Evolutionary conservation across 2,888 invertebrate species (phyloP).

Genomic region (Odontocerum albicorne): DNA sequence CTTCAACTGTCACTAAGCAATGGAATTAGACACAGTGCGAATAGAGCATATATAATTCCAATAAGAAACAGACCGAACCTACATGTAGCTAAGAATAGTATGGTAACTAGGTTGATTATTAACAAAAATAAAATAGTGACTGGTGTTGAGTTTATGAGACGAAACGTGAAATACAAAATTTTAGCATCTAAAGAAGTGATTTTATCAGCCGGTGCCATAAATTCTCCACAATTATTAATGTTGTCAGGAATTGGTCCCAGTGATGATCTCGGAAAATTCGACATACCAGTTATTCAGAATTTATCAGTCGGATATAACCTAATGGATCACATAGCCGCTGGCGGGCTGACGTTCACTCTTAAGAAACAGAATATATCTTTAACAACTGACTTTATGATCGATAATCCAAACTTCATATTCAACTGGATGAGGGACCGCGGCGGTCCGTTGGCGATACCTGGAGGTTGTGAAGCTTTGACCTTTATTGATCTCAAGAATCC

Average conservation of each 20-base stretch:
- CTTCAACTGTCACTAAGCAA: constrained; percentile 65
- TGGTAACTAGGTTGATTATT: constrained; percentile 62
- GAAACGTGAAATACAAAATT: constrained; percentile 54
- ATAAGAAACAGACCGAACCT: constrained; percentile 62
- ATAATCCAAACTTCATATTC: constrained; percentile 49
- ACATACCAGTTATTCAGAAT: constrained; percentile 59
- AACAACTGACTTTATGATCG: constrained; percentile 45
- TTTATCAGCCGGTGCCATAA: constrained; percentile 73
- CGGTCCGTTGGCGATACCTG: constrained; percentile 64
- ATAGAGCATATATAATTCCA: constrained; percentile 66
- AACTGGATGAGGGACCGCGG: constrained; percentile 57
- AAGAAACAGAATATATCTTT: constrained; percentile 44
- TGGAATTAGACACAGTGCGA: constrained; percentile 68
- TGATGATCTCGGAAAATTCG: constrained; percentile 57
- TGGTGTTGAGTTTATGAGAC: constrained; percentile 62
- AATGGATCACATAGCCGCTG: constrained; percentile 70
- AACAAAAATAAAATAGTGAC: constrained; percentile 58
- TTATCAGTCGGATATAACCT: constrained; percentile 68
- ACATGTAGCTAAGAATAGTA: constrained; percentile 60
- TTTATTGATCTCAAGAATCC: constrained; percentile 64
- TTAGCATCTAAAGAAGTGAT: constrained; percentile 72
- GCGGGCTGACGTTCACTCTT: constrained; percentile 62
- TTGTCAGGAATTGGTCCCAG: constrained; percentile 75
- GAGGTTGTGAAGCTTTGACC: constrained; percentile 67
- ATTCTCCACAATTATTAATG: constrained; percentile 78